Conservation (phyloP, 2,797 vertebrate species). For the Lepilemur septentrionalis region DNA sequence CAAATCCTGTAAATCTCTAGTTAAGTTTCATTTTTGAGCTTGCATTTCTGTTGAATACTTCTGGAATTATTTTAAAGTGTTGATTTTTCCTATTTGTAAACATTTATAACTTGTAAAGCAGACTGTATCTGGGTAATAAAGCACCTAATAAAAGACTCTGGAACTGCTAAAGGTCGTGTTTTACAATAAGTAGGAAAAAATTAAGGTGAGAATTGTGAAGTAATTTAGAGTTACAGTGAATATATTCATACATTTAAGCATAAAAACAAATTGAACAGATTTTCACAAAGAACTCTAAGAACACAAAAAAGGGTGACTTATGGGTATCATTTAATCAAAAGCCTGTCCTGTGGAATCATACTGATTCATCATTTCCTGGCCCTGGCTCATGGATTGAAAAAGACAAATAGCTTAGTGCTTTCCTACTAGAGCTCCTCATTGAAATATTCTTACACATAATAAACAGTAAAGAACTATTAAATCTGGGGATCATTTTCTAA, state of each 20-base stretch:
- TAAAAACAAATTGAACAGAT: conserved; percentile 39
- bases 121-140: not conserved
- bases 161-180: not conserved
- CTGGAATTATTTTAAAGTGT: not conserved
- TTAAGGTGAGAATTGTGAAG: conserved; percentile 16
- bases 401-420: conserved; percentile 52
- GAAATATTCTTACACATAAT: not conserved
- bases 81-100: conserved; percentile 25
- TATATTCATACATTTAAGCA: not conserved
- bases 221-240: conserved; percentile 12
- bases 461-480: conserved; percentile 37
- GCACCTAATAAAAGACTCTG: not conserved
- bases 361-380: conserved; percentile 69
- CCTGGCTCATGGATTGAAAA: conserved; percentile 44
- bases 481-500: not conserved
- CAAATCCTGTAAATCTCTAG: not conserved
- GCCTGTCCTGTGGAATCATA: conserved; percentile 40
- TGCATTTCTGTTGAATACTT: not conserved
- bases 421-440: not conserved
- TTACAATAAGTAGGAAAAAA: not conserved
- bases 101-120: not conserved
- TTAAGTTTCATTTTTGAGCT: conserved; percentile 8
- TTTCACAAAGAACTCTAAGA: conserved; percentile 36
- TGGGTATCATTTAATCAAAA: conserved; percentile 77
- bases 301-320: conserved; percentile 64